Percentiles rank a stretch among this genome's conserved stretches.
phyloP scores from a whole-genome alignment of 2,113 vertebrate species.

The Aphyosemion australe region DNA sequence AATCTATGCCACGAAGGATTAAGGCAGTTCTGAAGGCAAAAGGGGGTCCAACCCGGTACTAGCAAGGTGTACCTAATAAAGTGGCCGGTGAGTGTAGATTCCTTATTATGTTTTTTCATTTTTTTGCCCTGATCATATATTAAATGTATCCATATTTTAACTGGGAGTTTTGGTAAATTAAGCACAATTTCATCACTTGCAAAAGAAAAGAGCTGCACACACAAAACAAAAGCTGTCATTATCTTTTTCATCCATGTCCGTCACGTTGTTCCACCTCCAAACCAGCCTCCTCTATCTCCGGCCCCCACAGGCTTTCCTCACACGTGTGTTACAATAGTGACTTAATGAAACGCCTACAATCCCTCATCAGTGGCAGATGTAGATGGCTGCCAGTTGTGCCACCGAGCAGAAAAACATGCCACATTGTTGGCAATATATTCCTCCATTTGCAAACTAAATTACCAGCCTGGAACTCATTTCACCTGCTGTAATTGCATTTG shows the following conservation, averaged over 20 bases:
- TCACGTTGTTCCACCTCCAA: conserved; percentile 47
- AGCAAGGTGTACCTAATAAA: too few species aligned
- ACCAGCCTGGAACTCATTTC: conserved; percentile 27
- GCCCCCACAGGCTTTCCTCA: conserved; percentile 52
- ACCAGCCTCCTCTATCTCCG: conserved; percentile 49
- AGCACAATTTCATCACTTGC: conserved; percentile 49
- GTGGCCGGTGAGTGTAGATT: too few species aligned
- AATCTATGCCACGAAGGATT: too few species aligned
- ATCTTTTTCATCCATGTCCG: conserved; percentile 45
- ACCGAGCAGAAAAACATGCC: conserved; percentile 49
- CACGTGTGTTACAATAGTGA: conserved; percentile 51
- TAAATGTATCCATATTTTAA: conserved; percentile 27
- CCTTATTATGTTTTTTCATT: conserved; percentile 1
- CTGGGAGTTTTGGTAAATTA: conserved; percentile 25
- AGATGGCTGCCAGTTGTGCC: conserved; percentile 53
- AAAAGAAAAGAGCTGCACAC: conserved; percentile 35
- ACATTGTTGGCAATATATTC: conserved; percentile 34
- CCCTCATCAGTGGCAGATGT: conserved; percentile 51
- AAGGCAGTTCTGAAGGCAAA: too few species aligned
- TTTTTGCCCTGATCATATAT: not conserved
- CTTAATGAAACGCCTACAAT: conserved; percentile 66
- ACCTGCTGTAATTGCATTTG: conserved; percentile 23
- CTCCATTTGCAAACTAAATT: conserved; percentile 40
- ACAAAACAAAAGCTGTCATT: conserved; percentile 46
- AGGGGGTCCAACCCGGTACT: too few species aligned